phyloP scores from a whole-genome alignment of 2,888 invertebrate species.

The Augochlorella aurata region DNA sequence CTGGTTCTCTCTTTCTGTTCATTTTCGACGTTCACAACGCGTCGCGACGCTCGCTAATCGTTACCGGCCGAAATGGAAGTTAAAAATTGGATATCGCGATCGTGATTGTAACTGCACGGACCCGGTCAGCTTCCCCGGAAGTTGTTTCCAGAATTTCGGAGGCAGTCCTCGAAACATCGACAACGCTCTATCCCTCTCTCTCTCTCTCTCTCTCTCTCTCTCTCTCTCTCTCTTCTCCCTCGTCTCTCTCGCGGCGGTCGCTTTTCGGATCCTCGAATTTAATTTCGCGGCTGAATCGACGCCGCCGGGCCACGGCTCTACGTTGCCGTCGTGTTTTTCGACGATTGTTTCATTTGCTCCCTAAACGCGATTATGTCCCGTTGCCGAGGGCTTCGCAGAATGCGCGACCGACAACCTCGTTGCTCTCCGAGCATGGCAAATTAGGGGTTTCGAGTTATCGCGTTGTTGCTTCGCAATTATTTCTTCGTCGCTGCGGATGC shows the following conservation, averaged over 20 bases:
- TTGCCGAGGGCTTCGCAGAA: background rate
- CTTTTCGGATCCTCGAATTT: background rate
- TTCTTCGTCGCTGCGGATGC: background rate
- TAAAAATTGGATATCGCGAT: slow-evolving; percentile 3
- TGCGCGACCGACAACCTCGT: background rate
- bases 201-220: no score
- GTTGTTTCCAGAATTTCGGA: slow-evolving; percentile 6
- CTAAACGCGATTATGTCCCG: background rate
- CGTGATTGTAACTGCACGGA: slow-evolving; percentile 1
- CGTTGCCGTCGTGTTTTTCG: background rate
- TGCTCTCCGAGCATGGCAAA: background rate
- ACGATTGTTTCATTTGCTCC: background rate
- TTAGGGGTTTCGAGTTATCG: no score
- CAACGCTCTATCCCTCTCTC: background rate
- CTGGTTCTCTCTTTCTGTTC: background rate
- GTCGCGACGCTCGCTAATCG: background rate
- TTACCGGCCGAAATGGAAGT: background rate
- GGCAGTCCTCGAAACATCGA: background rate
- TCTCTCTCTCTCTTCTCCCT: no score
- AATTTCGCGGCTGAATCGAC: slow-evolving; percentile 14
- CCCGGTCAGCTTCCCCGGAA: background rate
- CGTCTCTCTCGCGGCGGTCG: background rate
- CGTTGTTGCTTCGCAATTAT: no score
- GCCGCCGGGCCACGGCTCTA: background rate
- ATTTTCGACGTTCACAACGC: background rate